A percentile compares a stretch with the other conserved stretches of the same genome.
These are phyloP conservation scores for Oryzias javanicus DNA, from an alignment of 2,113 vertebrate genomes.

Conservation along the genomic window DNA sequence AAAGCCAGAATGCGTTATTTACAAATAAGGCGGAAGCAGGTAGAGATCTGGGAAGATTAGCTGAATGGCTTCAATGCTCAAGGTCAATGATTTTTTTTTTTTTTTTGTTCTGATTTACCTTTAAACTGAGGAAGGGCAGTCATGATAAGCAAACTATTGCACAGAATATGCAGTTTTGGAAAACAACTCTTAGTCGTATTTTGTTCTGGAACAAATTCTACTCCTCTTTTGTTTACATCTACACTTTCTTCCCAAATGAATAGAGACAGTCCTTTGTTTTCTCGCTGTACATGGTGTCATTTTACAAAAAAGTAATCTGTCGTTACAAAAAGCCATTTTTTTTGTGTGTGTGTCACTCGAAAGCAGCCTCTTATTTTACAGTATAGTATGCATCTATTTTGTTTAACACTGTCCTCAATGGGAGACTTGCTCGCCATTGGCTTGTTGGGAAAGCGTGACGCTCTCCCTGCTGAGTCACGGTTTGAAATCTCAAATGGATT, in stretches of 20 bases:
- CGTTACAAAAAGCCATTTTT: slow-evolving; percentile 75
- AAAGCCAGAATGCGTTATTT: slow-evolving; percentile 89
- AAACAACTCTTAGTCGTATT: slow-evolving; percentile 50
- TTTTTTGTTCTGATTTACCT: slow-evolving; percentile 27
- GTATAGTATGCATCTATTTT: slow-evolving; percentile 43
- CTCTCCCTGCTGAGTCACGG: slow-evolving; percentile 59
- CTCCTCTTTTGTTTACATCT: slow-evolving; percentile 67
- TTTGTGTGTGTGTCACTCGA: slow-evolving; percentile 56
- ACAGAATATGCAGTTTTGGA: slow-evolving; percentile 56
- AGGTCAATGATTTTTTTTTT: slow-evolving; percentile 21
- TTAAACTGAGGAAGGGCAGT: slow-evolving; percentile 31
- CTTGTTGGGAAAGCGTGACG: slow-evolving; percentile 55
- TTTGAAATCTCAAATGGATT: slow-evolving; percentile 60
- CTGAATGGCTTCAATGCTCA: slow-evolving; percentile 20
- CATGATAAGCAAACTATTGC: slow-evolving; percentile 66
- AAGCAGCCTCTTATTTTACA: slow-evolving; percentile 71
- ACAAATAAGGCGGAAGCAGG: slow-evolving; percentile 91
- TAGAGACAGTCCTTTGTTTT: slow-evolving; percentile 78
- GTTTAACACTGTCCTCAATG: slow-evolving; percentile 54
- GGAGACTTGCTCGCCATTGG: slow-evolving; percentile 52
- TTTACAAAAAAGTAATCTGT: slow-evolving; percentile 85
- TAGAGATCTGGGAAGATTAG: slow-evolving; percentile 77
- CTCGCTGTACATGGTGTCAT: slow-evolving; percentile 68
- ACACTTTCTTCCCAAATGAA: slow-evolving; percentile 73
- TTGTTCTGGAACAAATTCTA: slow-evolving; percentile 57